Evolutionary conservation across 2,113 vertebrate genomes (phyloP).

Genomic region (Megaptera novaeangliae): DNA sequence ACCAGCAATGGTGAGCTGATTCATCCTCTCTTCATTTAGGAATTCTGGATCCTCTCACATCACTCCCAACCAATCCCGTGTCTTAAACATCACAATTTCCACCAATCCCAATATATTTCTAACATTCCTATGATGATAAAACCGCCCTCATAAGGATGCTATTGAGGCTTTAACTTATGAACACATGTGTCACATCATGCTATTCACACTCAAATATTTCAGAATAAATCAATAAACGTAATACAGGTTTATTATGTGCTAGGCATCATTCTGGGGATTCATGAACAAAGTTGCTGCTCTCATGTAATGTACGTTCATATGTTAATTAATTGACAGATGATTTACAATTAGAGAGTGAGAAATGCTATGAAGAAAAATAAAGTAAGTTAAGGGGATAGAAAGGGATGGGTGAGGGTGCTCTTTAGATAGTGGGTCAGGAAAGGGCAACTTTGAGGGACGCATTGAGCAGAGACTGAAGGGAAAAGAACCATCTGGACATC

Average conservation of each 20-base stretch:
- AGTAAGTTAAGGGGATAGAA: neutral
- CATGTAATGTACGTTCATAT: neutral
- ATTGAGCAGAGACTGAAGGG: neutral
- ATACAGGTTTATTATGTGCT: neutral
- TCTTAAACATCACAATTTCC: neutral
- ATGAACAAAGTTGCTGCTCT: neutral
- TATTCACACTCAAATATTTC: neutral
- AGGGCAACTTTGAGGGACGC: neutral
- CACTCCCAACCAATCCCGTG: neutral
- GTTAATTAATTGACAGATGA: neutral
- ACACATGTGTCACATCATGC: too few relatives aligned
- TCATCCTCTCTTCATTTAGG: neutral
- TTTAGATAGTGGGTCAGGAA: neutral
- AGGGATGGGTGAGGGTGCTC: neutral
- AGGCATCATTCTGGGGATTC: neutral
- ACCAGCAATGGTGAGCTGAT: neutral
- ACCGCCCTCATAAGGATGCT: neutral
- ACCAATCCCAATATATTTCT: neutral
- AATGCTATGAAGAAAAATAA: neutral
- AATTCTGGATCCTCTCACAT: neutral
- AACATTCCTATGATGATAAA: neutral
- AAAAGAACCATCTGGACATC: neutral
- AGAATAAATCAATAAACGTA: neutral
- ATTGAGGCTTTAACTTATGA: neutral
- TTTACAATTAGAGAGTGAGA: neutral